A percentile compares a stretch with the other conserved stretches of the same genome.
Evolutionary conservation across 2,888 invertebrate genomes (phyloP).

Genomic region (Tetragonula carbonaria): DNA sequence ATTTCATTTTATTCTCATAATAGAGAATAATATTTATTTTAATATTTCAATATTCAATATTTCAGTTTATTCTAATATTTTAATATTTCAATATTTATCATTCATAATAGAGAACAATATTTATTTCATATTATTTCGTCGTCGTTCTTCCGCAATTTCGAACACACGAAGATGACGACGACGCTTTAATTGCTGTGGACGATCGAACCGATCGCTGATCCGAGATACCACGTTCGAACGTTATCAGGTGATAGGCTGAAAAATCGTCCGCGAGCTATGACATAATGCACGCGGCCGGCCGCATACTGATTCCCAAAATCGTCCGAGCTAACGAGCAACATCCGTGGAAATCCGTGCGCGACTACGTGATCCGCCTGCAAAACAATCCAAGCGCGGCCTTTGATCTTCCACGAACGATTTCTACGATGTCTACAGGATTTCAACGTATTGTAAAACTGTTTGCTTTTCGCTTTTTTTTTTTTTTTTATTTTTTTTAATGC

Average conservation of each 20-base stretch:
- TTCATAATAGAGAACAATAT: no score
- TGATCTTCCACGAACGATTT: slow-evolving; percentile 73
- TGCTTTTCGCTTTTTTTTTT: slow-evolving; percentile 7
- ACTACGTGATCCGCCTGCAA: slow-evolving; percentile 74
- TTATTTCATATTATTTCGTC: no score
- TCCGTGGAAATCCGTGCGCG: slow-evolving; percentile 47
- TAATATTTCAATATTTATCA: no score
- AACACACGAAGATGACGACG: no score
- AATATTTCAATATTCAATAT: no score
- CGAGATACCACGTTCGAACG: slow-evolving; percentile 20
- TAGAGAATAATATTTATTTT: no score
- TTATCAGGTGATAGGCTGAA: slow-evolving; percentile 69
- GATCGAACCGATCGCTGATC: background rate
- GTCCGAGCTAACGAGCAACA: slow-evolving; percentile 24
- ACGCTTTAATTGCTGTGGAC: background rate
- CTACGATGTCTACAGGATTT: slow-evolving; percentile 66
- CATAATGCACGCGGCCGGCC: slow-evolving; percentile 73
- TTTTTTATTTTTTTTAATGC: no score
- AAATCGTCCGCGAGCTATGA: slow-evolving; percentile 69
- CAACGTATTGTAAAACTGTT: slow-evolving; percentile 69
- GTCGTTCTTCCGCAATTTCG: no score
- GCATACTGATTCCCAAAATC: slow-evolving; percentile 73
- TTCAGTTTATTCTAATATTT: no score
- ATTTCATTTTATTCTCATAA: no score
- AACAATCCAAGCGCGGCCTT: slow-evolving; percentile 59